Base-by-base conservation (phyloP, 2,797 vertebrate genomes). In the Apodemus agrarius region DNA sequence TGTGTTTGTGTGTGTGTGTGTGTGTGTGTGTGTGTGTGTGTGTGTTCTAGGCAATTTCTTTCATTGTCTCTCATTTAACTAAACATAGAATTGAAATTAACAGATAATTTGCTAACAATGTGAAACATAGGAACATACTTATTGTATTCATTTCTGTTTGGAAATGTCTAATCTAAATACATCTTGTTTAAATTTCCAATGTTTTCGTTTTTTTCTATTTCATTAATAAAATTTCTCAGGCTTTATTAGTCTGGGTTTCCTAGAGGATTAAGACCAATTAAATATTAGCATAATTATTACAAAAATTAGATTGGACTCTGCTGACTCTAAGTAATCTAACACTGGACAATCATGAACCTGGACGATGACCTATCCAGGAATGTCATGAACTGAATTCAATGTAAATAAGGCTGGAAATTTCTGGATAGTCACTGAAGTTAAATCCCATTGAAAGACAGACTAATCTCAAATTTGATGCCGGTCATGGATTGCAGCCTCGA, bases 141-240 rank as follows among this genome's bases (percentile, higher is more conserved):
- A 80, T 9, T 79, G 26, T 52, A 24, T 74, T 92, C 80, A 34
- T 83, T 13, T 80, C 6, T 59, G 16, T 78, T 92, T 88, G 21
- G n/a, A 34, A 74, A 11, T 54, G 78, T 76, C 31, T 22, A 79
- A 79, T 37, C 46, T 78, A 16, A 85, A 37, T 52, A 52, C 16
- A 5, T 40, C 37, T 72, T 9, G 61, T 94, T 95, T 34, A 84
- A 52, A 31, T 95, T 93, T 80, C 88, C 72, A 59, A 59, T 14
- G 4, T 93, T 80, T 63, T 75, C 21, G 14, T 72, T 75, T 46
- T 78, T 0, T 61, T 90, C 61, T 9, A 13, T 65, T 72, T 86
- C 7, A 78, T 54, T 19, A 34, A 94, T 69, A n/a, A 90, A 65
- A 0, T 72, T 80, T 93, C 31, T 63, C 29, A 95, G 17, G 6